Evolutionary conservation across 2,888 invertebrate species (phyloP), one percentile per base, ranked within the genome.

Genomic region (Scrobipalpa atriplicella): DNA sequence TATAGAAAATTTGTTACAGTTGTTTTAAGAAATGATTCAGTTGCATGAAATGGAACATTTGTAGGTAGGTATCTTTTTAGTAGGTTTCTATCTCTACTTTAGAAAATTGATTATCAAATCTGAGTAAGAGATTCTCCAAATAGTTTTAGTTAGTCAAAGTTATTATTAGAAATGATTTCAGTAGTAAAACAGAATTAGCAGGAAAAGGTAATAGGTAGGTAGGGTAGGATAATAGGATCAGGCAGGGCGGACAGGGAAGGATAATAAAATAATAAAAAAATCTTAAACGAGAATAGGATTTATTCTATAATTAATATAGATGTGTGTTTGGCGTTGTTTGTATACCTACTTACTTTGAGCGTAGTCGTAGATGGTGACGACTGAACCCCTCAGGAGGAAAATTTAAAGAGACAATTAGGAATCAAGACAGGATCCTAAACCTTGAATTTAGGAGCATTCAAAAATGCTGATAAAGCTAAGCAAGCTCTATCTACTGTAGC

Each of bases 251-350:
- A 36, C 56, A 29, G 56, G 56, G 56, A 38, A 60, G 60, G 60
- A 60, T 60, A 60, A 60, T 60, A 16, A 60, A 60, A 60, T 60
- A 16, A 60, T 62, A 62, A 41, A 56, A 29, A 29, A 3, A 29
- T 29, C 38, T 56, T 62, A 62, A n/a, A 7, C 41, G 7, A 51
- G 51, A 16, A 51, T 51, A 51, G 51, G 18, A 10, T 52, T 52
- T 52, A 52, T 52, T 19, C 3, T 52, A 19, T 5, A 8, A 16
- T 13, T 13, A 43, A 13, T 13, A 13, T 3, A 43, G 3, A 13
- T 13, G 13, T 29, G 41, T n/a, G n/a, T n/a, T n/a, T n/a, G 41
- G 41, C 41, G 41, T 29, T 29, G 29, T 29, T 29, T 29, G 2
- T 29, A n/a, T 13, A 13, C n/a, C 43, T 43, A 43, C 41, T 1